A percentile compares a stretch with the other conserved stretches of the same genome.
Conservation (phyloP, 2,797 vertebrate genomes). For the Amblyopsis hoosieri region DNA sequence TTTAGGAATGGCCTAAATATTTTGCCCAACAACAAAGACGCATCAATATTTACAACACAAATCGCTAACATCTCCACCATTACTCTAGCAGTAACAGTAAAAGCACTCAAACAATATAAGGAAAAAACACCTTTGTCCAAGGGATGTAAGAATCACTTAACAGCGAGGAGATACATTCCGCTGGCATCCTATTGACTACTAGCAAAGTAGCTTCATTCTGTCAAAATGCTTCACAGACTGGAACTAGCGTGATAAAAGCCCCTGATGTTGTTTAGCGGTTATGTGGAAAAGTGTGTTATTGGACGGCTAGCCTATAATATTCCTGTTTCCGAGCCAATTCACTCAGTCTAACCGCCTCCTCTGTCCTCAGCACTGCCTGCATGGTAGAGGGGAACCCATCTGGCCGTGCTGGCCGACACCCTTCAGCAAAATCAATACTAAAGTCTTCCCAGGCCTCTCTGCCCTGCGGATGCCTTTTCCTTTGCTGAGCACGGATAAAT, state of each 20-base stretch:
- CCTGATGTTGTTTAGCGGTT: conserved; percentile 65
- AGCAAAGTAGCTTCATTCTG: conserved; percentile 61
- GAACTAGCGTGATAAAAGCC: conserved; percentile 73
- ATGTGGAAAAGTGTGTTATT: conserved; percentile 64
- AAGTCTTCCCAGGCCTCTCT: conserved; percentile 81
- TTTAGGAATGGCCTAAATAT: no score
- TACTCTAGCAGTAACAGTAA: no score
- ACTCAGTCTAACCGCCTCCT: conserved; percentile 51
- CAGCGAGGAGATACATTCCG: conserved; percentile 45
- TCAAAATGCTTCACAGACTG: conserved; percentile 66
- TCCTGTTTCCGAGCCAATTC: conserved; percentile 54
- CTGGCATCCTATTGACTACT: conserved; percentile 62
- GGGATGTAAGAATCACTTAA: conserved; percentile 64
- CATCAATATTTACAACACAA: no score
- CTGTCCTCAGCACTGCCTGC: conserved; percentile 49
- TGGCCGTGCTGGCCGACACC: conserved; percentile 70
- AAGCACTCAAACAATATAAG: conserved; percentile 48
- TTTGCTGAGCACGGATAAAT: conserved; percentile 85
- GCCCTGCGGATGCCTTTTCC: conserved; percentile 79
- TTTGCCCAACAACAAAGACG: no score
- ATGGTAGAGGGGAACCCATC: conserved; percentile 74
- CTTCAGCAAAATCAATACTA: conserved; percentile 85
- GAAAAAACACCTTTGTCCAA: conserved; percentile 51
- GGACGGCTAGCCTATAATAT: conserved; percentile 59
- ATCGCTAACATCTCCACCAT: no score